Conservation (phyloP, 2,888 invertebrate species). For the Dusona sp. region DNA sequence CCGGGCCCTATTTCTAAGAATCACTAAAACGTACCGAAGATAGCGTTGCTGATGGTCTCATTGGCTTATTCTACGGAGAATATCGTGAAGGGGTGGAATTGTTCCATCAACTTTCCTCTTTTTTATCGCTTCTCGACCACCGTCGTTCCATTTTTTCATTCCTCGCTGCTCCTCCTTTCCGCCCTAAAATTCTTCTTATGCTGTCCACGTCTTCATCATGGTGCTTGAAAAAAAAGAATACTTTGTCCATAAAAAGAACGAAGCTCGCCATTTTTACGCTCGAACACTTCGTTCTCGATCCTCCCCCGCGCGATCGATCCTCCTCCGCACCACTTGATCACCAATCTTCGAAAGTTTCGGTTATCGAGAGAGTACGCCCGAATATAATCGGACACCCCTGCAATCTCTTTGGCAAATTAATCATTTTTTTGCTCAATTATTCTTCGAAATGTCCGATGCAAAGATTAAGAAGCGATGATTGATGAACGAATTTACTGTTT, state of each 20-base stretch:
- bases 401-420: conserved; percentile 30
- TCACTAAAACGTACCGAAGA: background rate
- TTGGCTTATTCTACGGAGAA: conserved; percentile 42
- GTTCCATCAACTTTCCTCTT: conserved; percentile 3
- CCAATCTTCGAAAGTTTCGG: conserved; percentile 34
- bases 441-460: conserved; percentile 10
- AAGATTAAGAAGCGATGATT: background rate
- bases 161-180: background rate
- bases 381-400: conserved; percentile 17
- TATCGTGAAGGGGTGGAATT: conserved; percentile 8
- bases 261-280: conserved; percentile 11
- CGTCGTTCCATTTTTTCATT: conserved; percentile 9
- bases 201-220: conserved; percentile 51
- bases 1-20: background rate
- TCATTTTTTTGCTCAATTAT: conserved; percentile 31
- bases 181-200: background rate
- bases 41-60: conserved; percentile 24
- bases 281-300: background rate
- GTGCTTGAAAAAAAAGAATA: conserved; percentile 26
- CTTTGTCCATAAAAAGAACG: conserved; percentile 1
- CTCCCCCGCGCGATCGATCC: conserved; percentile 39
- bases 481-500: background rate
- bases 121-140: background rate
- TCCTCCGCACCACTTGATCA: conserved; percentile 6
- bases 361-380: conserved; percentile 28